A percentile compares a stretch with the other conserved stretches of the same genome.
These are phyloP conservation scores for Schizaphis graminum DNA, from an alignment of 2,888 invertebrate genomes.

Conservation along the genomic window DNA sequence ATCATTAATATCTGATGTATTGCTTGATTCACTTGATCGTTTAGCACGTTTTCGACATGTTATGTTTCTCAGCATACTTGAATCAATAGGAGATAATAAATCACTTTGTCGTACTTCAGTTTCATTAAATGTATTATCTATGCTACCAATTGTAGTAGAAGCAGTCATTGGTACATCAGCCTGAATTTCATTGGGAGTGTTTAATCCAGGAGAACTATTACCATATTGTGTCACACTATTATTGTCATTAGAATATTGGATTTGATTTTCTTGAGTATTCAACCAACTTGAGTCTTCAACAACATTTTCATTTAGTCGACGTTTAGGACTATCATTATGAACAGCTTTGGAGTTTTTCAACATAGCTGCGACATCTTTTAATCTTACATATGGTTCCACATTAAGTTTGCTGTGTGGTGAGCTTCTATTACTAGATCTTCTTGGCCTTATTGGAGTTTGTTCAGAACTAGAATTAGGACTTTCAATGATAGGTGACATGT, in stretches of 20 bases:
- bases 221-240: not conserved
- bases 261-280: not conserved
- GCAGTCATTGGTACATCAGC: not conserved
- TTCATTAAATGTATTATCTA: not conserved
- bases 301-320: not conserved
- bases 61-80: slow-evolving; percentile 38
- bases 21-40: slow-evolving; percentile 32
- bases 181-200: not conserved
- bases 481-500: slow-evolving; percentile 50
- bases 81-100: not conserved
- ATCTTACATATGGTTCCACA: slow-evolving; percentile 45
- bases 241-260: not conserved
- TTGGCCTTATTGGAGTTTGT: not conserved
- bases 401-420: not conserved
- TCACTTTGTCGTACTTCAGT: not conserved
- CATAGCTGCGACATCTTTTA: slow-evolving; percentile 50
- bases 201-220: not conserved
- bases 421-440: not conserved
- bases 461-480: slow-evolving; percentile 26
- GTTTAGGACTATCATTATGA: not conserved
- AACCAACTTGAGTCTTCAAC: slow-evolving; percentile 28
- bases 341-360: slow-evolving; percentile 50
- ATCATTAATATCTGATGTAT: not conserved
- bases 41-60: slow-evolving; percentile 6
- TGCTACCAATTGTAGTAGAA: not conserved